Evolutionary conservation across 2,113 vertebrate genomes (phyloP).

Genomic region (Rhegmatorhina hoffmannsi): DNA sequence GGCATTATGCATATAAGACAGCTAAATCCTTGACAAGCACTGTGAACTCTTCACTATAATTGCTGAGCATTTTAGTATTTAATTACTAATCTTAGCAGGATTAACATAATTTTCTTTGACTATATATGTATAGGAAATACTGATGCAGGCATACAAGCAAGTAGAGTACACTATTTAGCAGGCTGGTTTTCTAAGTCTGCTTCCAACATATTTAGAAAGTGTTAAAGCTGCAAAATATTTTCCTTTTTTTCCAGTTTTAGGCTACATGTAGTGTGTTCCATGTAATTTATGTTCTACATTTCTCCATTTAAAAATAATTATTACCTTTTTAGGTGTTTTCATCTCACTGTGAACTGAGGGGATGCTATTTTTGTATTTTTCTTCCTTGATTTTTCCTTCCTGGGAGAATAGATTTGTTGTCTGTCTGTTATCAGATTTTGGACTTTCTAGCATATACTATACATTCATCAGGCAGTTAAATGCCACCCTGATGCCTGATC

Average conservation of each 20-base stretch:
- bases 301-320: neutral
- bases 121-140: neutral
- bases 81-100: neutral
- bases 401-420: neutral
- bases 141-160: neutral
- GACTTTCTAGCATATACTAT: slow-evolving; percentile 17
- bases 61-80: neutral
- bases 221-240: neutral
- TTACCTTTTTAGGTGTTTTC: neutral
- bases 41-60: neutral
- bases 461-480: no score
- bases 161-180: neutral
- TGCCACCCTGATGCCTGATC: no score
- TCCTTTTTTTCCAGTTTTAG: neutral
- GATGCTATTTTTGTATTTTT: neutral
- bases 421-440: slow-evolving; percentile 20
- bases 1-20: neutral
- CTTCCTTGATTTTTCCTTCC: neutral
- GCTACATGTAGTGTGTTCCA: neutral
- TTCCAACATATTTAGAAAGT: neutral
- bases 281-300: neutral
- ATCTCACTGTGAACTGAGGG: neutral
- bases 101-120: neutral
- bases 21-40: neutral
- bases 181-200: neutral